These are phyloP conservation scores for Agrotis clavis DNA, from an alignment of 2,888 invertebrate genomes.

Conservation along the genomic window DNA sequence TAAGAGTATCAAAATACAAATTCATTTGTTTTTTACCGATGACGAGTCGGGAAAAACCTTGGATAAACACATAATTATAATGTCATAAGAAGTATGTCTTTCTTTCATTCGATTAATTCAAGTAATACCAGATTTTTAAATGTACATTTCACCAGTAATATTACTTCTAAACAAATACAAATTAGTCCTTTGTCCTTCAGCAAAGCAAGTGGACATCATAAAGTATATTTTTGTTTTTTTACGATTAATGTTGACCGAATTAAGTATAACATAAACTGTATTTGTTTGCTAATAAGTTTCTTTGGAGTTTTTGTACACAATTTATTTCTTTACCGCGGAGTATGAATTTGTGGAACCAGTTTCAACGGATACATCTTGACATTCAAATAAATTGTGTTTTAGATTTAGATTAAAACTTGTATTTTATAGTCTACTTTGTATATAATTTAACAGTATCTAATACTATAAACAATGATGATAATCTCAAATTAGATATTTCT, in stretches of 20 bases:
- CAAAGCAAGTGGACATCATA: slow-evolving; percentile 12
- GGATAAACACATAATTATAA: too few relatives aligned
- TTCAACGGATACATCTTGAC: background rate
- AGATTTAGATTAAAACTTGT: background rate
- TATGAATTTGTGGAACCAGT: background rate
- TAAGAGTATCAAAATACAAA: too few relatives aligned
- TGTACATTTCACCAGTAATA: background rate
- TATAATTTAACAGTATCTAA: too few relatives aligned
- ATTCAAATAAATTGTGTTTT: background rate
- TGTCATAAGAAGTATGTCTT: too few relatives aligned
- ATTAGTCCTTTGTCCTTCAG: slow-evolving; percentile 20
- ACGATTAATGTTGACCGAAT: slow-evolving; percentile 26
- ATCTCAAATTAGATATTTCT: background rate
- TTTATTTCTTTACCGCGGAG: background rate
- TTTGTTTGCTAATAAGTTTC: background rate
- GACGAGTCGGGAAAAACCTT: too few relatives aligned
- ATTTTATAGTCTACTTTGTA: background rate
- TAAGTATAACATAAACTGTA: slow-evolving; percentile 19
- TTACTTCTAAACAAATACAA: background rate
- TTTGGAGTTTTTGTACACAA: background rate
- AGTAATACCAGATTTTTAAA: background rate
- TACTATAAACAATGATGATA: background rate
- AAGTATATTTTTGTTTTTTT: slow-evolving; percentile 36
- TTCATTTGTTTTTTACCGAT: too few relatives aligned
- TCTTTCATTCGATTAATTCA: background rate